Base-by-base conservation (phyloP, 2,797 vertebrate species). In the Xenentodon cancila region DNA sequence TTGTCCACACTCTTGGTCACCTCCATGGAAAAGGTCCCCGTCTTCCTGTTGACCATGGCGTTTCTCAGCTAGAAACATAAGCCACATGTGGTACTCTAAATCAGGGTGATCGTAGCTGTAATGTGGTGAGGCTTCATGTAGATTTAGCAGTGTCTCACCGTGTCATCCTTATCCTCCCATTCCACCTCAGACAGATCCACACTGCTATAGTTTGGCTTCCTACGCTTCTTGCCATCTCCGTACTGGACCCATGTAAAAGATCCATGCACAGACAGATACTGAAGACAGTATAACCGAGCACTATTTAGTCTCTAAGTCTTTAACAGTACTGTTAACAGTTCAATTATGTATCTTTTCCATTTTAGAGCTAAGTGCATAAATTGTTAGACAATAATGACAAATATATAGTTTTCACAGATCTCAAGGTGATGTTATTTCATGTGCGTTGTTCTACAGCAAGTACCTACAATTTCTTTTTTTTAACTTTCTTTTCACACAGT, bases 1-100 rank as follows among this genome's bases (percentile, higher is more conserved):
- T 99, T 99, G 89, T 99, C 97, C 71, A 99, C 95, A 32, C 96
- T 97, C 91, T 98, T 99, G 89, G 97, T 99, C 83, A 99, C 97
- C 81, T 97, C 97, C 95, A 99, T 97, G 43, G 97, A 96, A 84
- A 99, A 98, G 60, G 93, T 96, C 59, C 97, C 97, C 0, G 96
- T 98, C 92, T 98, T 97, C 73, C 95, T 92, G 91, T 98, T 99
- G 87, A 99, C 97, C 97, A 99, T 99, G 71, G 96, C 97, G 32
- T 99, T 98, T 86, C 97, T 94, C 74, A 99, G 92, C 97, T 99
- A 72, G 63, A 91, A 5, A 89, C 75, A 77, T 67, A 84, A 74
- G 75, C 34, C 18, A 69, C 3, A 65, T 1, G 18, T 25, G 49
- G 18, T 59, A 21, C 53, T 42, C 43, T 9, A 71, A 25, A 54